Percentiles rank a stretch among this genome's conserved stretches.
phyloP scores from a whole-genome alignment of 1,140 invertebrate genomes.

The Cephus cinctus region DNA sequence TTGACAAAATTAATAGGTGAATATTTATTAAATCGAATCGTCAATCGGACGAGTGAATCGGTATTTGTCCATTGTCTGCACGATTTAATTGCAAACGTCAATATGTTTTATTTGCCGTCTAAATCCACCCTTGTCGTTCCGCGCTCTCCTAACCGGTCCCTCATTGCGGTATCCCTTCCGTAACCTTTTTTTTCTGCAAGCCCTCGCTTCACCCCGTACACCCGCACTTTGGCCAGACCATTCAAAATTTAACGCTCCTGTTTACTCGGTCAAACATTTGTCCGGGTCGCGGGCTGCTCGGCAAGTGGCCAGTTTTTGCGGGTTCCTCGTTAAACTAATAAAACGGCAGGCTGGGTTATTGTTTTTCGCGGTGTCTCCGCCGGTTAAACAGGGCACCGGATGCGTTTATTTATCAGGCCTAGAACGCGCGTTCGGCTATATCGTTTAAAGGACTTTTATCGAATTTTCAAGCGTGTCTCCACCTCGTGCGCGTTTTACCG shows the following conservation, averaged over 20 bases:
- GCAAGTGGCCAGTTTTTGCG: slow-evolving; percentile 25
- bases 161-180: neutral
- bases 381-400: neutral
- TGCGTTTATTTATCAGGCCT: neutral
- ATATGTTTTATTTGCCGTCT: slow-evolving; percentile 45
- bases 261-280: slow-evolving; percentile 38
- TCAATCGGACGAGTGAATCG: slow-evolving; percentile 27
- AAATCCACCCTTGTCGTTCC: slow-evolving; percentile 8
- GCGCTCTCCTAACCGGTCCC: slow-evolving; percentile 9
- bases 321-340: slow-evolving; percentile 35
- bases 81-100: slow-evolving; percentile 51
- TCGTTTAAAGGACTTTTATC: neutral
- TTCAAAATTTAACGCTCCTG: slow-evolving; percentile 33
- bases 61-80: slow-evolving; percentile 49
- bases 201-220: neutral
- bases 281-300: slow-evolving; percentile 17
- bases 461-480: neutral
- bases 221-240: slow-evolving; percentile 8
- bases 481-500: neutral
- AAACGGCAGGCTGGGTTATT: slow-evolving; percentile 28
- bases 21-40: slow-evolving; percentile 49
- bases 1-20: slow-evolving; percentile 13
- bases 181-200: slow-evolving; percentile 14
- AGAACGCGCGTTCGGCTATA: neutral
- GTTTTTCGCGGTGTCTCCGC: slow-evolving; percentile 19